A percentile compares a stretch with the other conserved stretches of the same genome.
These are phyloP conservation scores for Pterocles orientalis DNA, from an alignment of 2,113 vertebrate genomes.

Conservation along the genomic window DNA sequence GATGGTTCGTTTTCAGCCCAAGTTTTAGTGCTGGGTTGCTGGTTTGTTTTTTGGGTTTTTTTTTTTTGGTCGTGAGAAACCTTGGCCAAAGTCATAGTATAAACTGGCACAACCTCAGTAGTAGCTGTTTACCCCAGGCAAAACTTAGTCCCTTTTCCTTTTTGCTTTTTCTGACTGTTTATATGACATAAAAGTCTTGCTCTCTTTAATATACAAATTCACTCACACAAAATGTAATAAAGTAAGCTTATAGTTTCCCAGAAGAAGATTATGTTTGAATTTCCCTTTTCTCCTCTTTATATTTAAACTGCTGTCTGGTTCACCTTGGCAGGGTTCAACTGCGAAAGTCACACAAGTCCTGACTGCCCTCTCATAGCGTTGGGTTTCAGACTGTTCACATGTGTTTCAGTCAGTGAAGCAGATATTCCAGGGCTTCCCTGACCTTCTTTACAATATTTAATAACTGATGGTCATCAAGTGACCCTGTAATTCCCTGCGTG, in stretches of 20 bases:
- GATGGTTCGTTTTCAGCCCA: background rate
- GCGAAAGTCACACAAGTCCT: background rate
- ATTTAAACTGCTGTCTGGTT: conserved; percentile 8
- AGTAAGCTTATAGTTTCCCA: conserved; percentile 41
- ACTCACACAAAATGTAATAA: conserved; percentile 1
- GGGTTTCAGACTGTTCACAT: background rate
- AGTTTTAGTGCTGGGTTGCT: background rate
- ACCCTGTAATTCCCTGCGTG: background rate
- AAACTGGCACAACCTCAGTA: background rate
- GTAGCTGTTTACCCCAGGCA: background rate
- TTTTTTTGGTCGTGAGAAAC: background rate
- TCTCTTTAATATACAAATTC: background rate
- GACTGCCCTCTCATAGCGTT: background rate
- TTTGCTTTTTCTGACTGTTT: background rate
- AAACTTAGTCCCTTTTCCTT: background rate
- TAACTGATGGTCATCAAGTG: background rate
- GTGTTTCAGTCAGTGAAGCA: background rate
- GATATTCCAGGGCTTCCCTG: background rate
- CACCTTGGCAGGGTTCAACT: background rate
- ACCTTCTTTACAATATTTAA: background rate
- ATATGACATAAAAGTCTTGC: background rate
- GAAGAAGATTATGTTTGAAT: background rate
- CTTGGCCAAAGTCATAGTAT: background rate
- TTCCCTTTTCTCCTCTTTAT: background rate
- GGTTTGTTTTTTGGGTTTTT: background rate